Conservation (phyloP, 2,888 invertebrate species). For the Drosophila algonquin region DNA sequence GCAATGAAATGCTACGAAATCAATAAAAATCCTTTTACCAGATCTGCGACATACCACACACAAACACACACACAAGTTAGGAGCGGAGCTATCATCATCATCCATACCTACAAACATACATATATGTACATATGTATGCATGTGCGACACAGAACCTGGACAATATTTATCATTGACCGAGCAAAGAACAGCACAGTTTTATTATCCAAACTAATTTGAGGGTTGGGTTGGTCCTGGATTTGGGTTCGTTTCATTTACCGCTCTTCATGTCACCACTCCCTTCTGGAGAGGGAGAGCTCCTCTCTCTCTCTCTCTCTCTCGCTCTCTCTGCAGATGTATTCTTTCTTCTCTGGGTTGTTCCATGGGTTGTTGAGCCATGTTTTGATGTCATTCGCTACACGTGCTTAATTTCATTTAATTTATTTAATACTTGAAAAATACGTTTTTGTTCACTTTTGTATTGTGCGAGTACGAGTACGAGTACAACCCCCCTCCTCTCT, state of each 20-base stretch:
- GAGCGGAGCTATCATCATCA: neutral
- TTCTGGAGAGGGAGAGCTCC: neutral
- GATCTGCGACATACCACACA: conserved; percentile 32
- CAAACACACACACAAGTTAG: conserved; percentile 15
- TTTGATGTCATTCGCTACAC: conserved; percentile 77
- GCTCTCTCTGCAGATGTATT: neutral
- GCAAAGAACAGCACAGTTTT: conserved; percentile 53
- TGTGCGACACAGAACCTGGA: conserved; percentile 13
- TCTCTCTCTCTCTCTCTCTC: too few relatives aligned
- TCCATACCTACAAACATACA: neutral
- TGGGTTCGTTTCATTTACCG: conserved; percentile 12
- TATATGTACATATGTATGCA: conserved; percentile 1
- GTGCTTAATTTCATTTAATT: conserved; percentile 78
- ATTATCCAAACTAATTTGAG: conserved; percentile 75
- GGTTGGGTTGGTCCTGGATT: conserved; percentile 73
- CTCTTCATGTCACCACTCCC: neutral
- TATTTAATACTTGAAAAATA: conserved; percentile 79
- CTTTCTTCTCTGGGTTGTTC: neutral
- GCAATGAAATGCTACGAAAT: conserved; percentile 28
- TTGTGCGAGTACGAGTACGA: conserved; percentile 38
- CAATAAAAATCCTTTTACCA: conserved; percentile 47
- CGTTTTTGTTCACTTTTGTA: conserved; percentile 69
- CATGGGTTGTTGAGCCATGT: conserved; percentile 29
- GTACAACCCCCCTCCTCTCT: conserved; percentile 3
- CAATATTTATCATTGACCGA: conserved; percentile 43